A percentile compares a stretch with the other conserved stretches of the same genome.
Evolutionary conservation across 2,797 vertebrate species (phyloP).

Genomic region (Artibeus jamaicensis): DNA sequence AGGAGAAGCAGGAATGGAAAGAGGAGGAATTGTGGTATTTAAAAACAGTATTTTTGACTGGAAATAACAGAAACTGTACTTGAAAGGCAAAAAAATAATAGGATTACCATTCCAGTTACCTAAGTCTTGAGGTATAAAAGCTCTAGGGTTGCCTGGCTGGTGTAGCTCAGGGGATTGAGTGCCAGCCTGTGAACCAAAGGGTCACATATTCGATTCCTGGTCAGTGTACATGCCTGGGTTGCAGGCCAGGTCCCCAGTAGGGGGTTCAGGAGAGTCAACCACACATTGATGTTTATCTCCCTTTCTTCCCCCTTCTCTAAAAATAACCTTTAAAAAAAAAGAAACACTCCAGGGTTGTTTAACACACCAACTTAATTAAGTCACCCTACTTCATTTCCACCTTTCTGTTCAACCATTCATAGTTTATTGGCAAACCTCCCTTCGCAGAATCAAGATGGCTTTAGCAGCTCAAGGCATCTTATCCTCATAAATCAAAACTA

Average conservation of each 20-base stretch:
- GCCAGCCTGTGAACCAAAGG: too few relatives aligned
- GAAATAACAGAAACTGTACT: slow-evolving; percentile 34
- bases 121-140: background rate
- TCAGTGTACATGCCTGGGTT: too few relatives aligned
- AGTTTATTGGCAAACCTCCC: background rate
- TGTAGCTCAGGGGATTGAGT: too few relatives aligned
- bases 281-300: too few relatives aligned
- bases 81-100: background rate
- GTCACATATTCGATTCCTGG: too few relatives aligned
- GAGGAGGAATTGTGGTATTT: background rate
- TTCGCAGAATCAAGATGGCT: background rate
- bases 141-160: background rate
- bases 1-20: background rate
- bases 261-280: too few relatives aligned
- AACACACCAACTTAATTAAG: background rate
- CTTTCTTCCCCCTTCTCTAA: too few relatives aligned
- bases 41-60: background rate
- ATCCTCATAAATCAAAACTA: background rate
- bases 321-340: too few relatives aligned
- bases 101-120: background rate
- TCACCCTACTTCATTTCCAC: background rate
- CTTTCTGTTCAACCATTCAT: background rate
- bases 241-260: too few relatives aligned
- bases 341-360: background rate
- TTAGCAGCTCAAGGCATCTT: background rate